These are phyloP conservation scores for Spongilla lacustris DNA, from an alignment of 37 sponge, comb jelly and placozoan genomes.

Conservation along the genomic window DNA sequence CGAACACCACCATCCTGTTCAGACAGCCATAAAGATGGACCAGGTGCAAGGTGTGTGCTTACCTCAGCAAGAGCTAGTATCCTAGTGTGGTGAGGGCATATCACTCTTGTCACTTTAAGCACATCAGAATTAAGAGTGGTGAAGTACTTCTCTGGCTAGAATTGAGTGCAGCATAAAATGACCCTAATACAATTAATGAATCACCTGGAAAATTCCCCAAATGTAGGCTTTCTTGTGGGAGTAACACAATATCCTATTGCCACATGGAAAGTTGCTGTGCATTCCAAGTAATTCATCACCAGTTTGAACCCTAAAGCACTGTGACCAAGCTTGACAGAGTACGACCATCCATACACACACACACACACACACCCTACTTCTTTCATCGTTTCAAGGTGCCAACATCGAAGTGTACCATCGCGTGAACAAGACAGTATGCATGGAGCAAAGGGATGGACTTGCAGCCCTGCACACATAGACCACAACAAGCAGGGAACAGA, in stretches of 20 bases:
- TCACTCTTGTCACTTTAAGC: conserved; percentile 11
- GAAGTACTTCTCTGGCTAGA: conserved; percentile 60
- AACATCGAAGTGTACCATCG: conserved; percentile 58
- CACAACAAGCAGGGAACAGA: background rate
- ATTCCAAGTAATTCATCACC: conserved; percentile 40
- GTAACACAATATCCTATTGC: conserved; percentile 38
- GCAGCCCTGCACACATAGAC: background rate
- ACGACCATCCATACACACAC: background rate
- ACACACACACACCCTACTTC: conserved; percentile 23
- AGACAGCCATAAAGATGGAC: background rate
- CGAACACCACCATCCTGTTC: conserved; percentile 71
- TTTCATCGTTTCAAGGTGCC: conserved; percentile 55
- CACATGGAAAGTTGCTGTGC: conserved; percentile 17
- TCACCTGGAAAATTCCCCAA: conserved; percentile 29
- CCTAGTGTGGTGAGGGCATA: conserved; percentile 2
- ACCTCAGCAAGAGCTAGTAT: conserved; percentile 62
- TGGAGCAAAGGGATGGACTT: conserved; percentile 28
- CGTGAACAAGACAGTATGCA: conserved; percentile 57
- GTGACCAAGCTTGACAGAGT: background rate
- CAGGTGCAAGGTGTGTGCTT: background rate
- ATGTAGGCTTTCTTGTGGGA: conserved; percentile 27
- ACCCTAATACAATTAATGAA: background rate
- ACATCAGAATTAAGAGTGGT: conserved; percentile 38
- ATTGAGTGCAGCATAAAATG: background rate
- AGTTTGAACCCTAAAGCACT: conserved; percentile 31